Evolutionary conservation across 2,888 invertebrate species (phyloP).

Genomic region (Epinotia ramella): DNA sequence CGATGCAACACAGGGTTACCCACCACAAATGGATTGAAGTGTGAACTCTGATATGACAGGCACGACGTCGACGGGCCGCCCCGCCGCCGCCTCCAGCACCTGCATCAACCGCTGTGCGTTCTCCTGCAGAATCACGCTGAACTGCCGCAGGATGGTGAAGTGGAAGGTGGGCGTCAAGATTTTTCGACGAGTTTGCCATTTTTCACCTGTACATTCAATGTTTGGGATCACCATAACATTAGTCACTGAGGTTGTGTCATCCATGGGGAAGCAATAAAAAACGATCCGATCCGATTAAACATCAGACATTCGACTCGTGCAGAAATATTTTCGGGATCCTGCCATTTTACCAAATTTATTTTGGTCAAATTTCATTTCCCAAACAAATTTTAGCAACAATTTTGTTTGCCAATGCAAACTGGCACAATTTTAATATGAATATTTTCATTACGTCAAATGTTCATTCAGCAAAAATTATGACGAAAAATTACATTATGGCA

Average conservation of each 20-base stretch:
- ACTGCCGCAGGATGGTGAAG: slow-evolving; percentile 76
- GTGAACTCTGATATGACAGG: slow-evolving; percentile 83
- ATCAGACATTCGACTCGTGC: too few species aligned
- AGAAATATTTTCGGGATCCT: too few species aligned
- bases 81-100: slow-evolving; percentile 55
- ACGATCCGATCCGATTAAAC: too few species aligned
- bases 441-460: too few species aligned
- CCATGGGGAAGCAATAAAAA: too few species aligned
- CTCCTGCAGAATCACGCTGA: slow-evolving; percentile 65
- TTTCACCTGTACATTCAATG: slow-evolving; percentile 57
- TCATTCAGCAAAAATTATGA: too few species aligned
- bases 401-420: too few species aligned
- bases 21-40: slow-evolving; percentile 89
- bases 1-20: slow-evolving; percentile 45
- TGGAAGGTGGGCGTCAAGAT: slow-evolving; percentile 84
- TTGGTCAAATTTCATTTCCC: too few species aligned
- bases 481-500: too few species aligned
- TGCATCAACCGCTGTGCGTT: slow-evolving; percentile 68
- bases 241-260: neutral
- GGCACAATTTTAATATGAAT: too few species aligned
- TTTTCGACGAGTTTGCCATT: slow-evolving; percentile 81
- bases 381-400: too few species aligned
- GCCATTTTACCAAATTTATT: too few species aligned
- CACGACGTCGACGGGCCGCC: slow-evolving; percentile 71
- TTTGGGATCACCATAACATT: neutral